Evolutionary conservation across 2,888 invertebrate genomes (phyloP).

Genomic region (Tyria jacobaeae): DNA sequence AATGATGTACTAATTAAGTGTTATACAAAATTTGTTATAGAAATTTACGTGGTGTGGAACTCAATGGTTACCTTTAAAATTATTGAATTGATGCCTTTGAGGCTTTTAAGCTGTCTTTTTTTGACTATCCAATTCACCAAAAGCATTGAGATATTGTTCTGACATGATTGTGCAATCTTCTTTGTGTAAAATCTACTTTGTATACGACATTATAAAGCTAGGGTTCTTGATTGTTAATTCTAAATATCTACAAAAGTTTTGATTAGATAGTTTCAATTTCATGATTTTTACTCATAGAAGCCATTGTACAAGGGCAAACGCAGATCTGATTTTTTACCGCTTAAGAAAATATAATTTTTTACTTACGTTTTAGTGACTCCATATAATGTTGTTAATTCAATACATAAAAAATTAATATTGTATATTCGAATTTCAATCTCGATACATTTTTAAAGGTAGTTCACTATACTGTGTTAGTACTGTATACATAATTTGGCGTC

Average conservation of each 20-base stretch:
- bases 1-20: too few species aligned
- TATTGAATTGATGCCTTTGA: too few species aligned
- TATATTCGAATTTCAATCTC: not conserved
- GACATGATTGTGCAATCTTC: too few species aligned
- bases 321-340: conserved; percentile 6
- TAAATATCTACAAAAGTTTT: not conserved
- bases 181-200: too few species aligned
- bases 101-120: too few species aligned
- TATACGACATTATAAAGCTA: too few species aligned
- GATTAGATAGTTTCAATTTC: not conserved
- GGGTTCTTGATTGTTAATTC: not conserved
- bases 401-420: not conserved
- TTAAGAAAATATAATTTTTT: conserved; percentile 7
- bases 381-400: too few species aligned
- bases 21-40: too few species aligned
- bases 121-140: too few species aligned
- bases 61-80: too few species aligned
- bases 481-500: conserved; percentile 43
- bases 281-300: not conserved
- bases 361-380: conserved; percentile 3
- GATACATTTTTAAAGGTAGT: conserved; percentile 6
- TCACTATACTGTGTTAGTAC: not conserved
- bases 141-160: too few species aligned
- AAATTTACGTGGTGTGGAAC: too few species aligned
- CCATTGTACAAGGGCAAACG: not conserved